Conservation (phyloP, 2,888 invertebrate genomes). For the Drosophila rubida region DNA sequence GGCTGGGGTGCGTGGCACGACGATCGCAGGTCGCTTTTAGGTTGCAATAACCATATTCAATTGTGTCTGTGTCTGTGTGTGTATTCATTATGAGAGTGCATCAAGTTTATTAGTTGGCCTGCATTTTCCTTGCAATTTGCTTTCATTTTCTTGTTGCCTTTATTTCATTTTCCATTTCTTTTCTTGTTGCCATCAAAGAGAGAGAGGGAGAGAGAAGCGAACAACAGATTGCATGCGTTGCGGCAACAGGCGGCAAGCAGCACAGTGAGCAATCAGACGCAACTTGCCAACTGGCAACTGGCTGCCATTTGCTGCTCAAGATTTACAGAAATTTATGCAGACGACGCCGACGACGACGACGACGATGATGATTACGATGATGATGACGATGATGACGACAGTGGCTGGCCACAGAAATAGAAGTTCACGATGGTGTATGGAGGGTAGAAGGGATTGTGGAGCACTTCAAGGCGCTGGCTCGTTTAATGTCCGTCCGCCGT, state of each 20-base stretch:
- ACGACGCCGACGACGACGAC: conserved; percentile 24
- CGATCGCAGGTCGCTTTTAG: conserved; percentile 20
- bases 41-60: conserved; percentile 33
- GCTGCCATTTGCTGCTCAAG: conserved; percentile 48
- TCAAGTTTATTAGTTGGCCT: conserved; percentile 72
- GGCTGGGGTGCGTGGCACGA: conserved; percentile 4
- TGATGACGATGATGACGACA: conserved; percentile 42
- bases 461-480: conserved; percentile 69
- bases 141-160: conserved; percentile 4
- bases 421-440: conserved; percentile 37
- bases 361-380: conserved; percentile 15
- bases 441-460: conserved; percentile 38
- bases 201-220: conserved; percentile 43
- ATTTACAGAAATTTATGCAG: conserved; percentile 65
- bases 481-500: conserved; percentile 59
- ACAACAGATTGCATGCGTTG: conserved; percentile 2
- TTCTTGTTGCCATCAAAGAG: conserved; percentile 16
- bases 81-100: conserved; percentile 51
- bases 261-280: conserved; percentile 43
- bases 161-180: neutral
- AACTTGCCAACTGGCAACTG: conserved; percentile 24
- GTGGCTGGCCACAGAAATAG: conserved; percentile 66
- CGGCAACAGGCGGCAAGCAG: conserved; percentile 18
- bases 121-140: conserved; percentile 31
- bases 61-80: no score